phyloP scores from a whole-genome alignment of 2,113 vertebrate species.

The Mesembrinibis cayennensis region DNA sequence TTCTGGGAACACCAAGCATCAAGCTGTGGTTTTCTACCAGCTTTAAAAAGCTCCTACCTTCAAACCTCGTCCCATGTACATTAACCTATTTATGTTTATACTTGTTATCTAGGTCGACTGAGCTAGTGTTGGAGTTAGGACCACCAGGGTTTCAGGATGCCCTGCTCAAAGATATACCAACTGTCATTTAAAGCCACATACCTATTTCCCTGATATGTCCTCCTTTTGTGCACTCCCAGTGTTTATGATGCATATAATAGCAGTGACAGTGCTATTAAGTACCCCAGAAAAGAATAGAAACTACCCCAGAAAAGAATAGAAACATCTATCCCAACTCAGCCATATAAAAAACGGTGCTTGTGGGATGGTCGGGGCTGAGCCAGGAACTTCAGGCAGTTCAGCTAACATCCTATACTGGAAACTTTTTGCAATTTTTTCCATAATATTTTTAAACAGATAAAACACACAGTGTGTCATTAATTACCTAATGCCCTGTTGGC shows the following conservation, averaged over 20 bases:
- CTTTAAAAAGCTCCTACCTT: neutral
- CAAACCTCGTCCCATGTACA: neutral
- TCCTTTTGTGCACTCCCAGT: neutral
- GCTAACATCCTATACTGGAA: conserved; percentile 34
- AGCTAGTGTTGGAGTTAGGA: neutral
- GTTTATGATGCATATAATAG: neutral
- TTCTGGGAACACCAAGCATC: neutral
- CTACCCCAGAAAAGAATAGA: neutral
- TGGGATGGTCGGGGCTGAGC: neutral
- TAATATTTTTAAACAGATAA: conserved; percentile 25
- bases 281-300: neutral
- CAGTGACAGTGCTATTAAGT: neutral
- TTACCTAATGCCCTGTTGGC: neutral
- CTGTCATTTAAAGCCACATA: neutral
- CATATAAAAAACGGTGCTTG: neutral
- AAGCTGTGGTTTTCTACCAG: neutral
- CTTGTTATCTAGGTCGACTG: neutral
- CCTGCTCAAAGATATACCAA: neutral
- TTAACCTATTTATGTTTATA: neutral
- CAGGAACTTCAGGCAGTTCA: neutral
- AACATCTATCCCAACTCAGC: neutral
- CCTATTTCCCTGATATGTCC: neutral
- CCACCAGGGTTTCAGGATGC: neutral
- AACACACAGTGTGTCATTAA: neutral
- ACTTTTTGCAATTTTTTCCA: neutral